Evolutionary conservation across 2,797 vertebrate genomes (phyloP).

Genomic region (Lepus townsendii): DNA sequence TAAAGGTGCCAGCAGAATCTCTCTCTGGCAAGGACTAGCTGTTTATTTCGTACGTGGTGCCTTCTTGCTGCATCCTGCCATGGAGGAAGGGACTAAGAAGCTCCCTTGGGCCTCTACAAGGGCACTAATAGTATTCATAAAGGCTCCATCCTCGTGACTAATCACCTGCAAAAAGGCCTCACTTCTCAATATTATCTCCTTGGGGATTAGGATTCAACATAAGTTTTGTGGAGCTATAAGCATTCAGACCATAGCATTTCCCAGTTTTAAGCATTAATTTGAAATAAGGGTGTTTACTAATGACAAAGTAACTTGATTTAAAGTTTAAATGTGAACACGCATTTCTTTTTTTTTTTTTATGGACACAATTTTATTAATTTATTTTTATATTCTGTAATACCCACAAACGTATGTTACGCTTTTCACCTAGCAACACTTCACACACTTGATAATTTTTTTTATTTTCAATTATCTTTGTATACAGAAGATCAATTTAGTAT

Average conservation of each 20-base stretch:
- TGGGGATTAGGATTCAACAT: background rate
- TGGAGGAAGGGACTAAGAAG: background rate
- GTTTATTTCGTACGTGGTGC: background rate
- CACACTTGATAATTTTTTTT: background rate
- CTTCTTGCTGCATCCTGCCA: background rate
- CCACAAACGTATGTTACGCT: background rate
- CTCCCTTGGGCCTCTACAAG: background rate
- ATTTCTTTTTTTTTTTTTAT: background rate
- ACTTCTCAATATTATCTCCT: background rate
- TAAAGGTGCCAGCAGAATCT: background rate
- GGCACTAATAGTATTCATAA: background rate
- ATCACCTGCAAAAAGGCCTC: background rate
- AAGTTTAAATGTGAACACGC: background rate
- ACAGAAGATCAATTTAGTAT: too few relatives aligned
- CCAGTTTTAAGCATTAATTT: background rate
- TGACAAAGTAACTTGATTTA: slow-evolving; percentile 8
- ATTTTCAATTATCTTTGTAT: too few relatives aligned
- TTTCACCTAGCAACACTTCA: slow-evolving; percentile 27
- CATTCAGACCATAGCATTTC: background rate
- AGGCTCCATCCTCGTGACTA: background rate
- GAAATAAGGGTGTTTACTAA: background rate
- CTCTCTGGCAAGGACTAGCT: background rate
- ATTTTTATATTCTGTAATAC: background rate
- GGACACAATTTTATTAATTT: slow-evolving; percentile 47
- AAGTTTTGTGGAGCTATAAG: background rate